These are phyloP conservation scores for Pseudomyrmex concolor DNA, from an alignment of 1,140 invertebrate species.

Conservation along the genomic window DNA sequence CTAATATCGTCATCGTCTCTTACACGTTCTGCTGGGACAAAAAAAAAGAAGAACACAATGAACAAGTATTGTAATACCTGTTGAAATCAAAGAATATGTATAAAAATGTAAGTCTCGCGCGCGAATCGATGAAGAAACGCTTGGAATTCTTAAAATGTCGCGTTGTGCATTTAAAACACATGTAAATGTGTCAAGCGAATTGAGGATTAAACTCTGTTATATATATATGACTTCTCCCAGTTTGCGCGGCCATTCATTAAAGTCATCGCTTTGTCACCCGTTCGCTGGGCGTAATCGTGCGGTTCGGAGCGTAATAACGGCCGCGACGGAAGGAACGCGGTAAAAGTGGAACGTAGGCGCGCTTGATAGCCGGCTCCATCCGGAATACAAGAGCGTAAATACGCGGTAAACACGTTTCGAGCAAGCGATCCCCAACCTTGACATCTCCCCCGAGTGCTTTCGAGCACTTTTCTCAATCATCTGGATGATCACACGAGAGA, in stretches of 20 bases:
- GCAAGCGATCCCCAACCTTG: slow-evolving; percentile 61
- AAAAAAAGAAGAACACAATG: too few relatives aligned
- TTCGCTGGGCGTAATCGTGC: background rate
- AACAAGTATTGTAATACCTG: too few relatives aligned
- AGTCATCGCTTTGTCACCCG: slow-evolving; percentile 15
- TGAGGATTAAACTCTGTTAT: background rate
- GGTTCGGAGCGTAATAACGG: background rate
- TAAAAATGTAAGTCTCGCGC: too few relatives aligned
- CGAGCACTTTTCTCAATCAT: slow-evolving; percentile 32
- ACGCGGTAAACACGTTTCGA: slow-evolving; percentile 42
- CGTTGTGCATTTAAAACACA: background rate
- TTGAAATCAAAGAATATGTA: too few relatives aligned
- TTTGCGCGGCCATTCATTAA: slow-evolving; percentile 37
- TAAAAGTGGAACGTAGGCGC: slow-evolving; percentile 61
- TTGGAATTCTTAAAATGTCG: background rate
- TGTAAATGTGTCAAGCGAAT: background rate
- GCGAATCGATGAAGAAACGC: too few relatives aligned
- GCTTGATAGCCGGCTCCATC: slow-evolving; percentile 35
- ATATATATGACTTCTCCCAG: background rate
- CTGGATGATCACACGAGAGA: background rate
- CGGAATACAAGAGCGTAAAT: slow-evolving; percentile 21
- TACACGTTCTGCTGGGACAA: background rate
- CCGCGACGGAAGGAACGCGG: slow-evolving; percentile 35
- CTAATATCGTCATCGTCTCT: background rate
- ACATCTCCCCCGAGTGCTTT: slow-evolving; percentile 55